Evolutionary conservation across 2,797 vertebrate species (phyloP).

Genomic region (Craterocephalus amniculus): DNA sequence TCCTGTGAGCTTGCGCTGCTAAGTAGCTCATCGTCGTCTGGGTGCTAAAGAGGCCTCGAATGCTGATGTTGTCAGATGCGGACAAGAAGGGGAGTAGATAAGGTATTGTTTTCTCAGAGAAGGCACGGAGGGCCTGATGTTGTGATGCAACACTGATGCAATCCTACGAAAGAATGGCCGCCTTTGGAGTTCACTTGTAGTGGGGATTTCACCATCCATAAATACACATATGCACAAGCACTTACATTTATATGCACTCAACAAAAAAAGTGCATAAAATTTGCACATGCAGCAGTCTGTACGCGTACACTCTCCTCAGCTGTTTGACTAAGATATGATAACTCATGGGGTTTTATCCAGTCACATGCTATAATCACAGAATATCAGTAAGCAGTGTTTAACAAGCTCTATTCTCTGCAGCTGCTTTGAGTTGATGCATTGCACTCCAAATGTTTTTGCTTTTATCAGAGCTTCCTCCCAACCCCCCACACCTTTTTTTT

Average conservation of each 20-base stretch:
- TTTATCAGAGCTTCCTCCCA: slow-evolving; percentile 46
- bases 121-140: slow-evolving; percentile 64
- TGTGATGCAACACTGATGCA: slow-evolving; percentile 75
- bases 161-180: slow-evolving; percentile 66
- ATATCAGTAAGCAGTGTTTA: slow-evolving; percentile 47
- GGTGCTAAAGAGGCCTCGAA: slow-evolving; percentile 72
- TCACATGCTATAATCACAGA: slow-evolving; percentile 42
- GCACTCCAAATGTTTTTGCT: slow-evolving; percentile 45
- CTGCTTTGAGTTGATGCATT: slow-evolving; percentile 57
- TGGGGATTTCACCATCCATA: slow-evolving; percentile 58
- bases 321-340: slow-evolving; percentile 37
- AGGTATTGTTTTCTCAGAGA: slow-evolving; percentile 79
- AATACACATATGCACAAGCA: slow-evolving; percentile 14
- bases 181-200: slow-evolving; percentile 54
- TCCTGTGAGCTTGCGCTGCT: slow-evolving; percentile 73
- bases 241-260: slow-evolving; percentile 43
- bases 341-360: slow-evolving; percentile 45
- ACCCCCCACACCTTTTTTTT: too few species aligned
- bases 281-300: neutral
- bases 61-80: slow-evolving; percentile 79
- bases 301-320: slow-evolving; percentile 22
- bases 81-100: slow-evolving; percentile 68
- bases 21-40: slow-evolving; percentile 77
- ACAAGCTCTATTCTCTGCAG: slow-evolving; percentile 46
- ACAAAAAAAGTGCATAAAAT: slow-evolving; percentile 37